phyloP scores from a whole-genome alignment of 2,888 invertebrate genomes.

The Eupithecia dodoneata region DNA sequence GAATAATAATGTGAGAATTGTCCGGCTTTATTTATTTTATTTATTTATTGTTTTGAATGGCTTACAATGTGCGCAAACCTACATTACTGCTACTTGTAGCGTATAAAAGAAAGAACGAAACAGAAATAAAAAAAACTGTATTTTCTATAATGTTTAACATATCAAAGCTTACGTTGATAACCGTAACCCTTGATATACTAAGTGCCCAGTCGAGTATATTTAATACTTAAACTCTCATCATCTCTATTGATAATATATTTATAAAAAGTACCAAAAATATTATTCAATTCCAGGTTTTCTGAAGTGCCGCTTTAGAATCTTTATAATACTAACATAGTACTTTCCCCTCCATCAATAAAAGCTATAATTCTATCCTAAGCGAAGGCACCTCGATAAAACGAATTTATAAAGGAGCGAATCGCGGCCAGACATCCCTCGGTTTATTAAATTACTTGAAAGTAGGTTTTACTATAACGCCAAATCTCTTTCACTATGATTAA shows the following conservation, averaged over 20 bases:
- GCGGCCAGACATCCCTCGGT: slow-evolving; percentile 65
- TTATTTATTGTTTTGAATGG: no score
- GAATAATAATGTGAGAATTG: no score
- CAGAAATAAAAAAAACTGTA: no score
- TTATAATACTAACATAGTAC: background rate
- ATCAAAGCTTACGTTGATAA: no score
- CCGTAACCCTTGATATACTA: no score
- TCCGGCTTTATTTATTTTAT: no score
- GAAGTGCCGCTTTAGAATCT: background rate
- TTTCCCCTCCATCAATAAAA: slow-evolving; percentile 50
- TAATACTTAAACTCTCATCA: background rate
- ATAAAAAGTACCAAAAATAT: background rate
- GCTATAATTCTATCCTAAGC: slow-evolving; percentile 65
- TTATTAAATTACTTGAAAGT: slow-evolving; percentile 67
- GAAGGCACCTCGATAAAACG: slow-evolving; percentile 69
- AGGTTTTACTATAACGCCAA: slow-evolving; percentile 50
- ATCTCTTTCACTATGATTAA: slow-evolving; percentile 67
- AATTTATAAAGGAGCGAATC: slow-evolving; percentile 68
- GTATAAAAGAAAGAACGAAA: no score
- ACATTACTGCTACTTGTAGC: no score
- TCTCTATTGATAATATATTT: background rate
- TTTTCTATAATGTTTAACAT: no score
- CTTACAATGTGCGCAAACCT: no score
- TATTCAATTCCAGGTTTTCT: background rate
- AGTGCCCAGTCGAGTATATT: no score